Conservation (phyloP, 2,888 invertebrate species). For the Gymnocheta viridis region DNA sequence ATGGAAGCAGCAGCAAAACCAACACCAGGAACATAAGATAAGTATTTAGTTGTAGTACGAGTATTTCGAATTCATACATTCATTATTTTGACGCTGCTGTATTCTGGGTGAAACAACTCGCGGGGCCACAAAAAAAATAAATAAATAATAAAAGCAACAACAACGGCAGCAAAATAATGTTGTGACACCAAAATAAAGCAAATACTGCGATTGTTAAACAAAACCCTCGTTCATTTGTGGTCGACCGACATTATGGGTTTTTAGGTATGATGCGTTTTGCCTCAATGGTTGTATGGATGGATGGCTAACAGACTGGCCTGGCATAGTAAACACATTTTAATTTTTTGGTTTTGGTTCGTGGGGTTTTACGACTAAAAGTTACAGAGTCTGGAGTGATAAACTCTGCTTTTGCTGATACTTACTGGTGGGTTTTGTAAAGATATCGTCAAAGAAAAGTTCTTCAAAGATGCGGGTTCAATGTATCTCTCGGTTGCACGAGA, state of each 20-base stretch:
- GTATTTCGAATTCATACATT: not conserved
- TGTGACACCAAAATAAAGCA: conserved; percentile 65
- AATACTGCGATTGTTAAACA: conserved; percentile 61
- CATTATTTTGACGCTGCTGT: conserved; percentile 25
- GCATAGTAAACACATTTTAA: not conserved
- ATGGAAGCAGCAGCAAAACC: conserved; percentile 58
- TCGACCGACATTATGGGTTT: conserved; percentile 66
- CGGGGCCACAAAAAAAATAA: conserved; percentile 34
- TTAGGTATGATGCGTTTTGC: conserved; percentile 32
- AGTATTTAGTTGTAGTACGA: not conserved
- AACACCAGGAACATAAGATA: conserved; percentile 47
- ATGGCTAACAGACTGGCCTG: conserved; percentile 23
- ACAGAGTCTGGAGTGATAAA: conserved; percentile 18
- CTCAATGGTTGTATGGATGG: conserved; percentile 36
- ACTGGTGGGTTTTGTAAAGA: conserved; percentile 20
- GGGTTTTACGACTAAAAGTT: not conserved
- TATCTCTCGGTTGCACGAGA: conserved; percentile 48
- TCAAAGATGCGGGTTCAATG: conserved; percentile 63
- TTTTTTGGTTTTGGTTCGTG: conserved; percentile 15
- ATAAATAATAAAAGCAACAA: conserved; percentile 19
- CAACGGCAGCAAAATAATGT: conserved; percentile 49
- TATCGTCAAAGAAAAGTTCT: conserved; percentile 34
- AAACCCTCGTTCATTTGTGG: conserved; percentile 69
- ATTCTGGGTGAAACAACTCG: conserved; percentile 52
- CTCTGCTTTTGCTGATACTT: conserved; percentile 1